Evolutionary conservation across 92 coral and sea anemone genomes (phyloP).

Genomic region (Parazoanthus darwini): DNA sequence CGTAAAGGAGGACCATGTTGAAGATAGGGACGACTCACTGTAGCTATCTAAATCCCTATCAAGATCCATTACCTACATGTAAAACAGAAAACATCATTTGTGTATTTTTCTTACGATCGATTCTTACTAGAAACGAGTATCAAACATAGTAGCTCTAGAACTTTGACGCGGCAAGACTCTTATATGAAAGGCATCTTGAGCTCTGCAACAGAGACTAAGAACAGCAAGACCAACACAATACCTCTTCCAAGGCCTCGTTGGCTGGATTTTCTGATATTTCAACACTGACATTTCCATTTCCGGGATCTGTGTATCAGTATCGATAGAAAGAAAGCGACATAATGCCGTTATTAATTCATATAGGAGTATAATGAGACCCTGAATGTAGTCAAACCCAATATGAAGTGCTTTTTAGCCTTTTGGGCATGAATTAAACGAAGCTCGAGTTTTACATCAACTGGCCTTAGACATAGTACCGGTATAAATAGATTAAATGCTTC

Average conservation of each 20-base stretch:
- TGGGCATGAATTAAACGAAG: too few relatives aligned
- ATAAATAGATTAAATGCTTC: too few relatives aligned
- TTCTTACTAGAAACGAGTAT: neutral
- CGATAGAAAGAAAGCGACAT: too few relatives aligned
- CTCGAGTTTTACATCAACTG: too few relatives aligned
- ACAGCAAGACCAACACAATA: neutral
- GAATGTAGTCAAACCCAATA: too few relatives aligned
- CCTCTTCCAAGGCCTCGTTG: constrained; percentile 30
- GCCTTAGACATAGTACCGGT: too few relatives aligned
- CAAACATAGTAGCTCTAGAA: neutral
- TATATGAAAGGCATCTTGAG: neutral
- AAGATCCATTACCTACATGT: constrained; percentile 38
- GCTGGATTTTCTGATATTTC: constrained; percentile 1
- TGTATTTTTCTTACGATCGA: too few relatives aligned
- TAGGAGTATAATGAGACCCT: too few relatives aligned
- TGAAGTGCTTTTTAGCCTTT: too few relatives aligned
- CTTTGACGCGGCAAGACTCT: too few relatives aligned
- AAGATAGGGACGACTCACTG: constrained; percentile 32
- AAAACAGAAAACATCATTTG: neutral
- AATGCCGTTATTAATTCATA: neutral
- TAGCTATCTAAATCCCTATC: constrained; percentile 32
- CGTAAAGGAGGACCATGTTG: constrained; percentile 32
- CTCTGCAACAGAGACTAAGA: too few relatives aligned
- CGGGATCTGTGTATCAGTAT: neutral
- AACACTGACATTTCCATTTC: neutral